These are phyloP conservation scores for Notospermus geniculatus DNA, from an alignment of 1,140 invertebrate genomes.

Conservation along the genomic window DNA sequence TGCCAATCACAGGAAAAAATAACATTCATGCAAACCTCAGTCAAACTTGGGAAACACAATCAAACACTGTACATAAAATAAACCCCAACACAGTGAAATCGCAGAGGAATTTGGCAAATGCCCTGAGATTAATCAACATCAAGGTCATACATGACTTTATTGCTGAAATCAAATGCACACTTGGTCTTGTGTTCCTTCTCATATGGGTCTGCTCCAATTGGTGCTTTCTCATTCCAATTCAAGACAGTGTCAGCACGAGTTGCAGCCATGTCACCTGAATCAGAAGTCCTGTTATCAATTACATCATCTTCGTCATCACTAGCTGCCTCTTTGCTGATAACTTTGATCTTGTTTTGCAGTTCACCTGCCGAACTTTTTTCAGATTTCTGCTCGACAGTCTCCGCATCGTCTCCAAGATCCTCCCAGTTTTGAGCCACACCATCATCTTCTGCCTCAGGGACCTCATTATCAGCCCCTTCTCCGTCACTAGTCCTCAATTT, in stretches of 20 bases:
- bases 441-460: conserved; percentile 15
- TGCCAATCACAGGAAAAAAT: no score
- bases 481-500: background rate
- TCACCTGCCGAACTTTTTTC: conserved; percentile 5
- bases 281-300: background rate
- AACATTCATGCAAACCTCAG: no score
- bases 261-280: conserved; percentile 4
- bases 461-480: background rate
- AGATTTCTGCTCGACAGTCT: conserved; percentile 10
- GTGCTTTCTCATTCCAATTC: conserved; percentile 30
- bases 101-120: no score
- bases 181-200: conserved; percentile 37
- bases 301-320: conserved; percentile 5
- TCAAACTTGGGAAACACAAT: no score
- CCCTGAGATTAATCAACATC: conserved; percentile 20
- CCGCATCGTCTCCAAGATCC: conserved; percentile 25
- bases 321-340: background rate
- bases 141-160: conserved; percentile 42
- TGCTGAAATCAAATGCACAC: conserved; percentile 44
- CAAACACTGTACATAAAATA: no score
- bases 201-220: background rate
- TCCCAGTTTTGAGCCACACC: conserved; percentile 31
- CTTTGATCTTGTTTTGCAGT: conserved; percentile 1
- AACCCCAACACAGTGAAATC: no score
- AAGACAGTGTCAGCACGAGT: conserved; percentile 33